phyloP scores from a whole-genome alignment of 2,113 vertebrate genomes.

The Maccullochella peelii region DNA sequence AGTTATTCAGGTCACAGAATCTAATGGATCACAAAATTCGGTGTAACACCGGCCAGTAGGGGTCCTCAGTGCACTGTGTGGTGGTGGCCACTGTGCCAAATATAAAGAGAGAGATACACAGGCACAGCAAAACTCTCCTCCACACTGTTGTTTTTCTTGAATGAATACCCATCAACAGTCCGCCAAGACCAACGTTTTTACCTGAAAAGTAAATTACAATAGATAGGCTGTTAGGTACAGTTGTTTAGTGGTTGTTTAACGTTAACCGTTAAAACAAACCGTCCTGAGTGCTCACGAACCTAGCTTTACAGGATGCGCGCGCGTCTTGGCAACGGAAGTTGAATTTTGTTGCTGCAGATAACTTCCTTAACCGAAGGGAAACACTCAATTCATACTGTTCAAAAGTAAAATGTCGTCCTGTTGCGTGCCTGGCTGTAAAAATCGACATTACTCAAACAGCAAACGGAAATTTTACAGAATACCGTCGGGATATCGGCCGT shows the following conservation, averaged over 20 bases:
- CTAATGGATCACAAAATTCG: background rate
- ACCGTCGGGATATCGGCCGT: conserved; percentile 10
- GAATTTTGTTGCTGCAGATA: background rate
- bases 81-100: background rate
- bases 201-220: background rate
- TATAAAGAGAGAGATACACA: too few relatives aligned
- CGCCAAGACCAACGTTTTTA: background rate
- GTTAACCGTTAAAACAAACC: background rate
- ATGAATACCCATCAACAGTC: background rate
- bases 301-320: conserved; percentile 30
- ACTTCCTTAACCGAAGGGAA: conserved; percentile 37
- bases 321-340: conserved; percentile 61
- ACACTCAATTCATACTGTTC: rapidly evolving
- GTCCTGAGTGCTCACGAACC: background rate
- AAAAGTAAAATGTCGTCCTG: conserved; percentile 49
- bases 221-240: background rate
- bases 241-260: background rate
- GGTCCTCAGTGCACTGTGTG: conserved; percentile 36
- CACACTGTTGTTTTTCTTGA: background rate
- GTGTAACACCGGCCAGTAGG: conserved; percentile 32
- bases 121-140: too few relatives aligned
- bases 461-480: conserved; percentile 49
- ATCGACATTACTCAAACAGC: background rate
- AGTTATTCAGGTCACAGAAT: background rate
- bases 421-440: conserved; percentile 60